Percentiles rank a stretch among this genome's conserved stretches.
These are phyloP conservation scores for Teleiodes luculella DNA, from an alignment of 2,888 invertebrate species.

Conservation along the genomic window DNA sequence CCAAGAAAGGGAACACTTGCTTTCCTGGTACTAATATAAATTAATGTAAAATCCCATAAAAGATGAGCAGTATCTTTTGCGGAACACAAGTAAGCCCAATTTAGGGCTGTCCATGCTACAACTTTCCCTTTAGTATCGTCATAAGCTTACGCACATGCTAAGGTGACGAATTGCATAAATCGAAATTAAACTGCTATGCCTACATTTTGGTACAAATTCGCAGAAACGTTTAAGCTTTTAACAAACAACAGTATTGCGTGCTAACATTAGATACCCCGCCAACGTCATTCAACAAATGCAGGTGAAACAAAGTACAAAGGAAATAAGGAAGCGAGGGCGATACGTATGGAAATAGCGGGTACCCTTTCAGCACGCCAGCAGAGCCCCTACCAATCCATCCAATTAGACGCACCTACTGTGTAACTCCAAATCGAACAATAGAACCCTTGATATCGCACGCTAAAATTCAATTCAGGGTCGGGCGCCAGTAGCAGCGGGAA, in stretches of 20 bases:
- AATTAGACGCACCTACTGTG: conserved; percentile 59
- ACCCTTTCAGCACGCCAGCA: conserved; percentile 31
- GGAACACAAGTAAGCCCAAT: no score
- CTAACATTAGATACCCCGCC: neutral
- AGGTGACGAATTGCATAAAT: no score
- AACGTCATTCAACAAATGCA: conserved; percentile 6
- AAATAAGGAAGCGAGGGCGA: conserved; percentile 7
- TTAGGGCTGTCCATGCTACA: no score
- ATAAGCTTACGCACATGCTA: no score
- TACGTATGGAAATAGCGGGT: conserved; percentile 28
- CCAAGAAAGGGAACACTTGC: no score
- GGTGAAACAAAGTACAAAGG: conserved; percentile 8
- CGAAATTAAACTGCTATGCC: no score
- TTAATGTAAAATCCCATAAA: no score
- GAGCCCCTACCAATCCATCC: conserved; percentile 43
- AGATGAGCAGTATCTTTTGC: no score
- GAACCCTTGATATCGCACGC: conserved; percentile 59
- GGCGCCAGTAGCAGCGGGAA: conserved; percentile 29
- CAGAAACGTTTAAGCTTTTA: neutral
- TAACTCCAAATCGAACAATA: conserved; percentile 59
- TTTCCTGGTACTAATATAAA: no score
- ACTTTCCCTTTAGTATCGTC: no score
- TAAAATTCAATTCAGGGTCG: conserved; percentile 50
- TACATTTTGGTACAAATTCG: no score
- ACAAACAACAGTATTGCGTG: neutral